These are phyloP conservation scores for Antrozous pallidus DNA, from an alignment of 2,797 vertebrate species.

Conservation along the genomic window DNA sequence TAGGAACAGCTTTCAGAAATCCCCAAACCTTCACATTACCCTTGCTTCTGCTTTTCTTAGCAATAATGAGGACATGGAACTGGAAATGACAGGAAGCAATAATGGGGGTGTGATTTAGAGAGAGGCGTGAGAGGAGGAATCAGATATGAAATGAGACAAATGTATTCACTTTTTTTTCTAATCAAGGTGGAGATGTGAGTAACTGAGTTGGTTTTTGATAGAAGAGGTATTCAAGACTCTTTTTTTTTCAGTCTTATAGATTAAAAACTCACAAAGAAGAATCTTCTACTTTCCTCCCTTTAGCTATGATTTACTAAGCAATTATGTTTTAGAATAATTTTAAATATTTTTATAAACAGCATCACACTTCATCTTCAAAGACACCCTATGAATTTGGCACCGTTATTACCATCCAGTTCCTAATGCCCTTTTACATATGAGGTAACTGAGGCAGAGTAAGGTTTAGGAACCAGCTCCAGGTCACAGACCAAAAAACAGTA, in stretches of 20 bases:
- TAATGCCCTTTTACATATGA: background rate
- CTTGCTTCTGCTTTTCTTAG: conserved; percentile 70
- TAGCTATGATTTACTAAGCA: background rate
- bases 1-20: conserved; percentile 65
- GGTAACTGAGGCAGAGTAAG: background rate
- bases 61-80: conserved; percentile 53
- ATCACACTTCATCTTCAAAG: background rate
- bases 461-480: background rate
- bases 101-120: conserved; percentile 52
- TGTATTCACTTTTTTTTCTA: background rate
- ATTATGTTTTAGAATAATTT: conserved; percentile 27
- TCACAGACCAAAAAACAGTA: background rate
- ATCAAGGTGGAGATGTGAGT: background rate
- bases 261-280: conserved; percentile 37
- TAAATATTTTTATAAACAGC: background rate
- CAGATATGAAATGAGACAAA: background rate
- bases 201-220: background rate
- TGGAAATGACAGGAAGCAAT: conserved; percentile 68
- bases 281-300: background rate
- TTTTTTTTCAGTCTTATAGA: background rate
- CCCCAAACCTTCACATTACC: conserved; percentile 57
- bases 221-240: background rate
- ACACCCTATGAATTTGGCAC: background rate
- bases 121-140: background rate
- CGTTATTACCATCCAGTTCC: background rate